Percentiles rank a stretch among this genome's conserved stretches.
These are phyloP conservation scores for Leucophenga maculata DNA, from an alignment of 2,888 invertebrate species.

Conservation along the genomic window DNA sequence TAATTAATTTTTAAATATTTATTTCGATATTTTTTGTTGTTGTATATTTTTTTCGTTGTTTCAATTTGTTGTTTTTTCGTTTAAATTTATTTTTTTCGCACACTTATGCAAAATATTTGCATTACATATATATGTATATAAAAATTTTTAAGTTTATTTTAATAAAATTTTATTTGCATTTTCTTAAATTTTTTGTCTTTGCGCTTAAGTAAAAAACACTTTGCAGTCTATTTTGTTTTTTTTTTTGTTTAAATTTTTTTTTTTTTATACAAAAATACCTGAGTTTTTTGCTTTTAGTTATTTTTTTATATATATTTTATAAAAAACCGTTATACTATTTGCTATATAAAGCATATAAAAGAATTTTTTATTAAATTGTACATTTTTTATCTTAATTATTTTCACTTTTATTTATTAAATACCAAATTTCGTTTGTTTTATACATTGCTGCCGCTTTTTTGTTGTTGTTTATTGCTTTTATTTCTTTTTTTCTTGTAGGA, in stretches of 20 bases:
- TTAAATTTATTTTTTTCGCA: background rate
- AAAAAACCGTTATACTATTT: slow-evolving; percentile 19
- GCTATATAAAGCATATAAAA: too few species aligned
- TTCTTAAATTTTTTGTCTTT: slow-evolving; percentile 9
- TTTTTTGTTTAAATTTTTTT: slow-evolving; percentile 15
- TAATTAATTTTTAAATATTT: slow-evolving; percentile 30
- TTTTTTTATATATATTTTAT: slow-evolving; percentile 33
- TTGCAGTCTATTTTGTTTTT: slow-evolving; percentile 25
- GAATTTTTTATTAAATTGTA: slow-evolving; percentile 24
- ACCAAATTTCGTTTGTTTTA: too few species aligned
- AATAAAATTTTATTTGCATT: background rate
- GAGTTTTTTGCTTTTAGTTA: slow-evolving; percentile 34
- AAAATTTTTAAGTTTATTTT: background rate
- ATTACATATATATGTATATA: background rate
- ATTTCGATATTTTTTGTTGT: slow-evolving; percentile 2
- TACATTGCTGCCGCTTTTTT: background rate
- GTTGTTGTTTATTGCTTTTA: background rate
- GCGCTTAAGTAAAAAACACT: background rate
- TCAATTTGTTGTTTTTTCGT: background rate
- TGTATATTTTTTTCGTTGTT: slow-evolving; percentile 7
- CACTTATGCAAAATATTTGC: background rate
- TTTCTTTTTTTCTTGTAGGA: background rate
- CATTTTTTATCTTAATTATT: slow-evolving; percentile 20
- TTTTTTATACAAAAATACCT: slow-evolving; percentile 29
- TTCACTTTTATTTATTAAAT: background rate